phyloP scores from a whole-genome alignment of 2,888 invertebrate genomes.

The Sesia apiformis region DNA sequence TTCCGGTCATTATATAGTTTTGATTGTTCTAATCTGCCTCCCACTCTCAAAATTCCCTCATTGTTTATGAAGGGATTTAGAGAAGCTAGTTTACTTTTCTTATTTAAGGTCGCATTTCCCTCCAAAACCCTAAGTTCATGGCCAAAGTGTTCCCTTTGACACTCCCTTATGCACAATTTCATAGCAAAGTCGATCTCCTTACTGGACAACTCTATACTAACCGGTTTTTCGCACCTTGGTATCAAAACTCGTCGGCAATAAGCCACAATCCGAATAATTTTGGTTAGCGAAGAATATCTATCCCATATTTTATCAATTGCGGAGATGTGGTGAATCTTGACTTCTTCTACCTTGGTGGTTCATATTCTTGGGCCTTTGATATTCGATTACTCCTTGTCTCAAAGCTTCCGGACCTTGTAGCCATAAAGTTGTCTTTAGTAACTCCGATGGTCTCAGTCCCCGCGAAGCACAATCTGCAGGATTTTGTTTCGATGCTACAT shows the following conservation, averaged over 20 bases:
- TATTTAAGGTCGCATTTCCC: constrained; percentile 1
- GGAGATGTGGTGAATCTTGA: background rate
- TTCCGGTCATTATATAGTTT: constrained; percentile 6
- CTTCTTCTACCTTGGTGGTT: constrained; percentile 5
- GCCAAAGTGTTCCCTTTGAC: constrained; percentile 5
- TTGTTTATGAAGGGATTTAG: constrained; percentile 12
- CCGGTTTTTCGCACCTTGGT: too few species aligned
- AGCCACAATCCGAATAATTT: constrained; percentile 8
- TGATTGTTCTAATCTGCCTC: constrained; percentile 14
- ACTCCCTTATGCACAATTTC: constrained; percentile 5
- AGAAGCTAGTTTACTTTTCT: background rate
- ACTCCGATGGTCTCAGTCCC: constrained; percentile 9
- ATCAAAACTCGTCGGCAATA: too few species aligned
- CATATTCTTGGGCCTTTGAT: background rate
- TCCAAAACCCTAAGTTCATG: constrained; percentile 4
- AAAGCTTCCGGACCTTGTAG: constrained; percentile 9
- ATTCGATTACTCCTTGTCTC: background rate
- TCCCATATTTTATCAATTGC: constrained; percentile 3
- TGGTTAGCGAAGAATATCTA: constrained; percentile 8
- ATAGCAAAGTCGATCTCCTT: constrained; percentile 6
- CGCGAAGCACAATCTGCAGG: constrained; percentile 21
- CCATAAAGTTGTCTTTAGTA: constrained; percentile 13
- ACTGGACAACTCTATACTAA: too few species aligned
- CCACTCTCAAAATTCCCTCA: constrained; percentile 11
- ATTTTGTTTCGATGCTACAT: constrained; percentile 14